These are phyloP conservation scores for Nomada hirtipes DNA, from an alignment of 2,888 invertebrate species.

Conservation along the genomic window DNA sequence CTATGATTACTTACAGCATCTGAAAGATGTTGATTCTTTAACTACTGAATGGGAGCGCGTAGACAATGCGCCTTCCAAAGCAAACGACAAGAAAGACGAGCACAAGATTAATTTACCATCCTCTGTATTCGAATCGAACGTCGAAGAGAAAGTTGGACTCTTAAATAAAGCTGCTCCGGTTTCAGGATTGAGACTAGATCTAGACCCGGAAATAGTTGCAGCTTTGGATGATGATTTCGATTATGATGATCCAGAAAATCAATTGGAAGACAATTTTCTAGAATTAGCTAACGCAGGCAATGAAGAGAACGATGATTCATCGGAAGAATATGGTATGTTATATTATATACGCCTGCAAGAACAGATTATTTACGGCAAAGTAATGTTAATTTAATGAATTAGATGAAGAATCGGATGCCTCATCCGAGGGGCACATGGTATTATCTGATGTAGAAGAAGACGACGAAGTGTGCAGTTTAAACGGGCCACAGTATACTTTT, in stretches of 20 bases:
- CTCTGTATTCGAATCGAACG: slow-evolving; percentile 94
- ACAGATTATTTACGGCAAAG: slow-evolving; percentile 1
- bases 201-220: slow-evolving; percentile 97
- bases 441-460: slow-evolving; percentile 82
- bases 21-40: slow-evolving; percentile 88
- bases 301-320: slow-evolving; percentile 79
- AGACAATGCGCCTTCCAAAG: slow-evolving; percentile 69
- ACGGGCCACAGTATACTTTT: slow-evolving; percentile 84
- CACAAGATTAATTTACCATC: slow-evolving; percentile 89
- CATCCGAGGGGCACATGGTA: slow-evolving; percentile 72
- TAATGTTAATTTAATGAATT: slow-evolving; percentile 84
- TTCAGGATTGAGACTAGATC: slow-evolving; percentile 88
- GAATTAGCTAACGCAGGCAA: slow-evolving; percentile 89
- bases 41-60: slow-evolving; percentile 86
- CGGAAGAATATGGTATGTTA: slow-evolving; percentile 74
- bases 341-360: background rate
- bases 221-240: slow-evolving; percentile 97
- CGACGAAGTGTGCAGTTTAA: slow-evolving; percentile 84
- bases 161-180: slow-evolving; percentile 92
- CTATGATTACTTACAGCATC: slow-evolving; percentile 97
- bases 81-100: slow-evolving; percentile 77
- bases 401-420: slow-evolving; percentile 82
- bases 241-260: slow-evolving; percentile 92
- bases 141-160: slow-evolving; percentile 94
- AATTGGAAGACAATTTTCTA: slow-evolving; percentile 97